Conservation (phyloP, 2,888 invertebrate species). For the Mesorhabditis sp. region DNA sequence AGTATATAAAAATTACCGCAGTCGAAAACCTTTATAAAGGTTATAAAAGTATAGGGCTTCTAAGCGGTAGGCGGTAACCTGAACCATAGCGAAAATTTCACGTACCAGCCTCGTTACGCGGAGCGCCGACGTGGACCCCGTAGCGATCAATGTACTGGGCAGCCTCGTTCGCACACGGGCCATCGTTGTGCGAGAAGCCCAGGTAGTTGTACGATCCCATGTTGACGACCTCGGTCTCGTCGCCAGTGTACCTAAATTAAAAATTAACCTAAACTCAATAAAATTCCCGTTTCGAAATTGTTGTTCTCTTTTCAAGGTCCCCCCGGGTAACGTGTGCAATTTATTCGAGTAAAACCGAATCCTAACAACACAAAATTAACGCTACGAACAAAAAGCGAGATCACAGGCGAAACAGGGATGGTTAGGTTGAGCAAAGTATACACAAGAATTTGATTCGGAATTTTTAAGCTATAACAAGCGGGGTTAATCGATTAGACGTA, state of each 20-base stretch:
- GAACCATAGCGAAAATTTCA: background rate
- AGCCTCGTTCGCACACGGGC: conserved; percentile 74
- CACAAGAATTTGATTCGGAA: background rate
- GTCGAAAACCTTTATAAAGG: too few relatives aligned
- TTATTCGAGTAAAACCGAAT: background rate
- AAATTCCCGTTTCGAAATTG: background rate
- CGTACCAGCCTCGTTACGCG: conserved; percentile 78
- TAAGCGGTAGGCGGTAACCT: too few relatives aligned
- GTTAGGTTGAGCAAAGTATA: background rate
- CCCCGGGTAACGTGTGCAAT: background rate
- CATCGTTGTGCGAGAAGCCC: conserved; percentile 83
- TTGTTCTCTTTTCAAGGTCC: background rate
- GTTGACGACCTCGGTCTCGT: conserved; percentile 65
- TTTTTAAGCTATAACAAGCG: conserved; percentile 6
- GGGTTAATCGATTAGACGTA: conserved; percentile 11
- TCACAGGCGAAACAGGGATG: background rate
- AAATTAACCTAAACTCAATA: background rate
- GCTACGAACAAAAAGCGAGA: background rate
- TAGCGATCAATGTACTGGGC: conserved; percentile 59
- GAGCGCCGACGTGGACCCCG: conserved; percentile 66
- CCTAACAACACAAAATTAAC: background rate
- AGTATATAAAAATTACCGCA: too few relatives aligned
- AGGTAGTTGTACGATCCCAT: conserved; percentile 97
- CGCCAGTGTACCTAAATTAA: conserved; percentile 41
- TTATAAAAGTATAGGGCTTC: too few relatives aligned